These are phyloP conservation scores for Epinotia nisella DNA, from an alignment of 2,888 invertebrate genomes.

Conservation along the genomic window DNA sequence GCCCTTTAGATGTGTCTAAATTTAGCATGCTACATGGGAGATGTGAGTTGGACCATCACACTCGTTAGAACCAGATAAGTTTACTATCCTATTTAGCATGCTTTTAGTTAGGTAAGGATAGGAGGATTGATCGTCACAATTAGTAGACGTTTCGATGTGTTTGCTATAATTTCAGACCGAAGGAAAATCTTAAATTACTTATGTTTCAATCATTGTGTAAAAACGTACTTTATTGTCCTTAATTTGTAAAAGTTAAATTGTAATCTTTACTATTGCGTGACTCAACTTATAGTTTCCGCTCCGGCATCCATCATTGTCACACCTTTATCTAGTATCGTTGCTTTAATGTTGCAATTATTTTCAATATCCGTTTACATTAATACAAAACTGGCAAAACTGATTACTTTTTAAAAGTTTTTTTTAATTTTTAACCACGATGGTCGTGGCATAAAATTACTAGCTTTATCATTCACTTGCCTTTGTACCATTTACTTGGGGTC, in stretches of 20 bases:
- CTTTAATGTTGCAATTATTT: not conserved
- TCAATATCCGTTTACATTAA: not conserved
- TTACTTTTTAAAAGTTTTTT: not conserved
- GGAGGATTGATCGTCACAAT: no score
- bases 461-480: no score
- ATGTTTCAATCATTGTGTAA: not conserved
- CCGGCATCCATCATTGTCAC: conserved; percentile 21
- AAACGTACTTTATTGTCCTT: not conserved
- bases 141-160: no score
- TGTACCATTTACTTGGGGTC: no score
- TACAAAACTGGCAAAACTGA: not conserved
- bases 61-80: no score
- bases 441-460: not conserved
- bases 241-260: conserved; percentile 14
- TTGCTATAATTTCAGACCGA: not conserved
- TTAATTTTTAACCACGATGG: not conserved
- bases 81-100: no score
- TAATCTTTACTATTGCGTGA: conserved; percentile 29
- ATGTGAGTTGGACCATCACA: no score
- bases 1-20: no score
- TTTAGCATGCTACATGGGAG: no score
- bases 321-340: conserved; percentile 3
- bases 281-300: not conserved
- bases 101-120: no score
- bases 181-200: not conserved